A percentile compares a stretch with the other conserved stretches of the same genome.
phyloP scores from a whole-genome alignment of 2,113 vertebrate species.

The Strix uralensis region DNA sequence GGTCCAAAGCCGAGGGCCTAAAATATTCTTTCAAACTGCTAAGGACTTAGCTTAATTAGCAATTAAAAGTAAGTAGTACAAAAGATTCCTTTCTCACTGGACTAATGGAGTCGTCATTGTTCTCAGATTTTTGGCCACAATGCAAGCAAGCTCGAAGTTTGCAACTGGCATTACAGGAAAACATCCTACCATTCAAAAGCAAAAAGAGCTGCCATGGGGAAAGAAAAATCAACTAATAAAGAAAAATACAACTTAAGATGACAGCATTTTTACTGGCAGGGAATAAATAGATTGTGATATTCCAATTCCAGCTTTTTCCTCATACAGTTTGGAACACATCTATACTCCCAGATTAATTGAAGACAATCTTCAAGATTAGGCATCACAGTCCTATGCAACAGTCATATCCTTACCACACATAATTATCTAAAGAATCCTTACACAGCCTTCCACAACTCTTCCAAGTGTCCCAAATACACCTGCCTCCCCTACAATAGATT shows the following conservation, averaged over 20 bases:
- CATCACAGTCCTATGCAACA: neutral
- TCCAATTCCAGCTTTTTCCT: neutral
- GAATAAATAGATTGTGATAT: neutral
- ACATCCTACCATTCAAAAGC: constrained; percentile 13
- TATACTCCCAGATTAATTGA: neutral
- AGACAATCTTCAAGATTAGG: neutral
- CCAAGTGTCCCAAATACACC: neutral
- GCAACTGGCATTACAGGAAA: constrained; percentile 29
- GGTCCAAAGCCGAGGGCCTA: neutral
- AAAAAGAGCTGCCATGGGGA: neutral
- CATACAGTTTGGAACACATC: neutral
- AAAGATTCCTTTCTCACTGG: constrained; percentile 33
- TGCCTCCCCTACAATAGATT: fast-evolving
- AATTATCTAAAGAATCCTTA: neutral
- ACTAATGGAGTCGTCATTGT: constrained; percentile 9
- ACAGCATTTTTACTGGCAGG: neutral
- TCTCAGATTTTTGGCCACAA: constrained; percentile 37
- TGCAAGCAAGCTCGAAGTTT: neutral
- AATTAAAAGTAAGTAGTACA: constrained; percentile 55
- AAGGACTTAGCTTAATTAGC: constrained; percentile 29
- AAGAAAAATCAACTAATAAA: constrained; percentile 6
- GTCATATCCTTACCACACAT: neutral
- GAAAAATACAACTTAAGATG: neutral
- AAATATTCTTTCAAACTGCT: neutral
- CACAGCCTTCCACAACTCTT: neutral